These are phyloP conservation scores for Pollenia labialis DNA, from an alignment of 2,888 invertebrate species.

Conservation along the genomic window DNA sequence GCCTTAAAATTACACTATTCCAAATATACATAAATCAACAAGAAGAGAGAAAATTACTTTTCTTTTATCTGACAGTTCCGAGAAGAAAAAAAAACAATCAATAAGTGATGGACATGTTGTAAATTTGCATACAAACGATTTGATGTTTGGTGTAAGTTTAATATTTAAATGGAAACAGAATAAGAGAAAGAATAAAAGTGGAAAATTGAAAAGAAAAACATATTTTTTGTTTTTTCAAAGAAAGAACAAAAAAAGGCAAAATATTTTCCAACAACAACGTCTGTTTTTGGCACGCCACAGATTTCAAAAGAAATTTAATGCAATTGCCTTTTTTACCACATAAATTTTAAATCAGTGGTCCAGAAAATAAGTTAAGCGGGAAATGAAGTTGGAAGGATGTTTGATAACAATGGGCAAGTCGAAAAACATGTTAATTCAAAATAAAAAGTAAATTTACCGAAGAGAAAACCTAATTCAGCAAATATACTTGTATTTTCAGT, in stretches of 20 bases:
- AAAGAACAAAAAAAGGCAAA: neutral
- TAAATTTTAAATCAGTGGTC: no score
- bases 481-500: no score
- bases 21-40: conserved; percentile 1
- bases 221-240: neutral
- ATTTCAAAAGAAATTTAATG: no score
- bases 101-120: conserved; percentile 49
- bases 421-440: no score
- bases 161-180: neutral
- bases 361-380: no score
- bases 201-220: conserved; percentile 1
- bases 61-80: conserved; percentile 19
- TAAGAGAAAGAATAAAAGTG: neutral
- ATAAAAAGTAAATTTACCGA: no score
- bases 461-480: no score
- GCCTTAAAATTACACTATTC: neutral
- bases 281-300: no score
- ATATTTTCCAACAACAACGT: no score
- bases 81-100: conserved; percentile 14
- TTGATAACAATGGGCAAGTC: no score
- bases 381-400: no score
- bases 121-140: conserved; percentile 41
- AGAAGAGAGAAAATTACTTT: conserved; percentile 25
- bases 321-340: no score
- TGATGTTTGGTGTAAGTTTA: conserved; percentile 21